Evolutionary conservation across 2,113 vertebrate species (phyloP), one percentile per base, ranked within the genome.

Genomic region (Pangasianodon hypophthalmus): DNA sequence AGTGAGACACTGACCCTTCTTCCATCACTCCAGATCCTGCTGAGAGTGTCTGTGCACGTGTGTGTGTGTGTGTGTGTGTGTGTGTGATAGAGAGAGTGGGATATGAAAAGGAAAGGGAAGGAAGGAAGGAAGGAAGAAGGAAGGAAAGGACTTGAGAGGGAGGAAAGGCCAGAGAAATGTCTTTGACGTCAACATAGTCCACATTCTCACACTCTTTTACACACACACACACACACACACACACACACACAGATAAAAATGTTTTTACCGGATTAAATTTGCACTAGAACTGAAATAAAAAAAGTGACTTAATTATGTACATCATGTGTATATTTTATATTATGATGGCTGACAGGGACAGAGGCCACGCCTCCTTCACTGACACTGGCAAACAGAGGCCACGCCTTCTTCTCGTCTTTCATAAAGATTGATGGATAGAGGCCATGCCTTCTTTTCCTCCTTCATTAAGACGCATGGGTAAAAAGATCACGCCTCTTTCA

Each of bases 131-230:
- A 6, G 24, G 46, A 52, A 10, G 48, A 32, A 29, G n/a, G 58
- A 24, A 69, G 64, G 62, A 48, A 52, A 54, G 48, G 29, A 81
- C 26, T 14, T 54, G 29, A 81, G 79, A 81, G 73, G 46, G 60
- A 82, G 73, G 67, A 82, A 44, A 73, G 69, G 69, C 1, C 46
- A 44, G 48, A 84, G 41, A 87, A 77, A 71, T 52, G 46, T 11
- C 48, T 83, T 88, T 87, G 89, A 87, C 86, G 52, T 85, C 90
- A 80, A 50, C 64, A 83, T 14, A 85, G 37, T 87, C 24, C 89
- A 73, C 64, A 88, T 24, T 79, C 64, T 71, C 87, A 73, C 79
- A 14, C 77, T 62, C 5, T 19, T 44, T 41, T 14, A 67, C 69
- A 50, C 41, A 26, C 32, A 88, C 2, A 67, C 80, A 60, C 73